Evolutionary conservation across 2,797 vertebrate species (phyloP).

Genomic region (Threskiornis aethiopicus): DNA sequence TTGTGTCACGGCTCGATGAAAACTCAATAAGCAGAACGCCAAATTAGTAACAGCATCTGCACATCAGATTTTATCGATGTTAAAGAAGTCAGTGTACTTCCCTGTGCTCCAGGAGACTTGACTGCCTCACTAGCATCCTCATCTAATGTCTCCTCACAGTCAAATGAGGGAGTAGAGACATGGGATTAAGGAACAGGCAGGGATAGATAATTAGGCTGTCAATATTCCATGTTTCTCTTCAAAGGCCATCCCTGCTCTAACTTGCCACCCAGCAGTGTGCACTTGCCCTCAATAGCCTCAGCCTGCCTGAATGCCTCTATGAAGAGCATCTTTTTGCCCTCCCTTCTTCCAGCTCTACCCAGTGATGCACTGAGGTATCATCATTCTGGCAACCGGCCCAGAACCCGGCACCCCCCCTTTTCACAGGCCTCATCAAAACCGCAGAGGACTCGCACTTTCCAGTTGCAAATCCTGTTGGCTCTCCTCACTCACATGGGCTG

Average conservation of each 20-base stretch:
- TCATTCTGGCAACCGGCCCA: neutral
- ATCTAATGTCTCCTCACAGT: neutral
- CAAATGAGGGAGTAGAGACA: neutral
- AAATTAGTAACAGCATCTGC: neutral
- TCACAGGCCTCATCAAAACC: neutral
- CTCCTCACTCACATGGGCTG: neutral
- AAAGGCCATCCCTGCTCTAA: neutral
- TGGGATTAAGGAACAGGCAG: neutral
- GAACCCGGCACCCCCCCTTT: neutral
- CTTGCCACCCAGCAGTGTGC: neutral
- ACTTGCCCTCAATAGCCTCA: neutral
- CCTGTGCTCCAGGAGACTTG: neutral
- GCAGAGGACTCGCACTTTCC: neutral
- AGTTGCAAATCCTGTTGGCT: neutral
- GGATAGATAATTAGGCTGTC: too few relatives aligned
- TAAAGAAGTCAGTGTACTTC: neutral
- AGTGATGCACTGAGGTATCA: neutral
- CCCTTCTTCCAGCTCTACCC: neutral
- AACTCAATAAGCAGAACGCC: slow-evolving; percentile 4
- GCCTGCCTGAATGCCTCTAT: neutral
- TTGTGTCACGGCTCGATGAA: neutral
- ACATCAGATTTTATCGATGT: neutral
- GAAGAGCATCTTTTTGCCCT: neutral
- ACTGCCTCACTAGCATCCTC: neutral
- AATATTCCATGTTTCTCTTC: neutral